These are phyloP conservation scores for Ranitomeya imitator DNA, from an alignment of 2,113 vertebrate species.

Conservation along the genomic window DNA sequence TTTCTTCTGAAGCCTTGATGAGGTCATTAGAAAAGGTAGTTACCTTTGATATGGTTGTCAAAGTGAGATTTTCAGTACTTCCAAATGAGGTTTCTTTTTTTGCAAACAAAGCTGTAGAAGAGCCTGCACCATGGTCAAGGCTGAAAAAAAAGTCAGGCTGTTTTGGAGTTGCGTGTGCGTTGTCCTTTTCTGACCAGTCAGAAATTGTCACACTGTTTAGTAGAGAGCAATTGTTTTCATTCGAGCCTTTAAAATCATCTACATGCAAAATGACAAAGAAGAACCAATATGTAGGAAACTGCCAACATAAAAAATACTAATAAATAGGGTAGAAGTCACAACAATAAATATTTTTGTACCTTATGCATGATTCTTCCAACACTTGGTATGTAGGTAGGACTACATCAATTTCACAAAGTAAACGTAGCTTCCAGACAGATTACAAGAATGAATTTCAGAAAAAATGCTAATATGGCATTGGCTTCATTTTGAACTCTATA, in stretches of 20 bases:
- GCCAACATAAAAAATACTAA: not conserved
- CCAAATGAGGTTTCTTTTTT: conserved; percentile 86
- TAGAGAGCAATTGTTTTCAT: conserved; percentile 71
- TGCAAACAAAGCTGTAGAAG: conserved; percentile 72
- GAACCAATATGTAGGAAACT: conserved; percentile 64
- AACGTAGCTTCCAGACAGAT: no score
- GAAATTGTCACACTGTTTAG: conserved; percentile 80
- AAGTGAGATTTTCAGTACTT: conserved; percentile 84
- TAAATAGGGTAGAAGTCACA: not conserved
- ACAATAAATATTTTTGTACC: not conserved
- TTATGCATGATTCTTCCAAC: not conserved
- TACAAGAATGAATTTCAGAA: not conserved
- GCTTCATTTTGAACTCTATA: no score
- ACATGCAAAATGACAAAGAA: conserved; percentile 85
- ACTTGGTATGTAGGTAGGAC: not conserved
- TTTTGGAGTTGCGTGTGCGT: conserved; percentile 74
- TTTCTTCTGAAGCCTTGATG: conserved; percentile 68
- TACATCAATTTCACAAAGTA: no score
- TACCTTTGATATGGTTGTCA: conserved; percentile 77
- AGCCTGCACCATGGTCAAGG: conserved; percentile 68
- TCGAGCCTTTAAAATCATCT: conserved; percentile 91
- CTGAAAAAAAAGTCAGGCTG: conserved; percentile 65
- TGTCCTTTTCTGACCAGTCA: conserved; percentile 90
- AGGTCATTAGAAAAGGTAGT: conserved; percentile 74
- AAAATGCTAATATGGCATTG: no score